Percentiles rank a stretch among this genome's conserved stretches.
Evolutionary conservation across 2,888 invertebrate species (phyloP).

Genomic region (Andrena praecox): DNA sequence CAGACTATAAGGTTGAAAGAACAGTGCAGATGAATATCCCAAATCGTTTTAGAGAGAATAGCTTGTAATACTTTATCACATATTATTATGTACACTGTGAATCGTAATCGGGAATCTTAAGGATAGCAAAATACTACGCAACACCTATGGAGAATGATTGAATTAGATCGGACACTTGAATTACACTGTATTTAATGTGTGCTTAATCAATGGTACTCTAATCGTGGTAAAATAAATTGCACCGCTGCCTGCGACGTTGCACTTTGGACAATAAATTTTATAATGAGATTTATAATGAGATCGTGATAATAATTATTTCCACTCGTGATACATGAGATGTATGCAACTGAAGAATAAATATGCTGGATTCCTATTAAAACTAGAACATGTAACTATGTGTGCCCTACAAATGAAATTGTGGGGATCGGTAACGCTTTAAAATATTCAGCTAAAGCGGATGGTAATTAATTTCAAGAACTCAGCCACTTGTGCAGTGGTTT

Average conservation of each 20-base stretch:
- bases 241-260: neutral
- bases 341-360: constrained; percentile 5
- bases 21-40: neutral
- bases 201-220: neutral
- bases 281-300: neutral
- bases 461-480: constrained; percentile 10
- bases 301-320: neutral
- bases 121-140: neutral
- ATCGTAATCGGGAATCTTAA: neutral
- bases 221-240: neutral
- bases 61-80: neutral
- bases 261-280: neutral
- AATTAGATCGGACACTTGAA: neutral
- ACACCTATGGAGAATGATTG: neutral
- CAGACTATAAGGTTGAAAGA: neutral
- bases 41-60: neutral
- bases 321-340: neutral
- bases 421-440: constrained; percentile 5
- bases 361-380: neutral
- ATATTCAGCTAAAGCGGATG: constrained; percentile 13
- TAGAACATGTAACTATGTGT: constrained; percentile 11
- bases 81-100: constrained; percentile 6
- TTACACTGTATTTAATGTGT: neutral
- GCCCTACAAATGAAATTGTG: constrained; percentile 3
- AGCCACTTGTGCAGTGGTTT: constrained; percentile 25